Evolutionary conservation across 2,888 invertebrate genomes (phyloP).

Genomic region (Esperia sulphurella): DNA sequence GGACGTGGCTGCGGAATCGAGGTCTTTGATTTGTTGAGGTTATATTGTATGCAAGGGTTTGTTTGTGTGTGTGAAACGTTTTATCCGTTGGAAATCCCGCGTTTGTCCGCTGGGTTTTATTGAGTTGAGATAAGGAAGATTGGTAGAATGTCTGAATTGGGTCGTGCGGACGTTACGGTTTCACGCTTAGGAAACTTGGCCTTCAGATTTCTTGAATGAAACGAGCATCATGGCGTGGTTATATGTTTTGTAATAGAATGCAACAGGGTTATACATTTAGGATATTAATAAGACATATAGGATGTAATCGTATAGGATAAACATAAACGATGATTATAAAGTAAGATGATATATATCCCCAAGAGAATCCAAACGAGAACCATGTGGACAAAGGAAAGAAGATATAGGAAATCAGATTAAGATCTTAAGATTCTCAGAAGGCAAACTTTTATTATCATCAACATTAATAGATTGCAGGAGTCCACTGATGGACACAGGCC

Average conservation of each 20-base stretch:
- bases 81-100: constrained; percentile 37
- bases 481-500: too few species aligned
- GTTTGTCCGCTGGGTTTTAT: constrained; percentile 25
- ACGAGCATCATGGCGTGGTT: background rate
- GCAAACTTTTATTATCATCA: too few species aligned
- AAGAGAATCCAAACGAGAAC: too few species aligned
- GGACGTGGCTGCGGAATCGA: constrained; percentile 13
- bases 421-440: too few species aligned
- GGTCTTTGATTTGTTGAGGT: constrained; percentile 12
- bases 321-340: background rate
- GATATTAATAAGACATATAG: too few species aligned
- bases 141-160: constrained; percentile 17
- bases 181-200: background rate
- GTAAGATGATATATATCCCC: too few species aligned
- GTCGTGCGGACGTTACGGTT: constrained; percentile 1
- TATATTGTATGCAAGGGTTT: constrained; percentile 9
- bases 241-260: too few species aligned
- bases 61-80: constrained; percentile 25
- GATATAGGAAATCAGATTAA: too few species aligned
- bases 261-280: background rate
- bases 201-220: background rate
- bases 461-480: too few species aligned
- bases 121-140: constrained; percentile 28
- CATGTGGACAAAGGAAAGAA: too few species aligned
- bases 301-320: background rate